Base-by-base conservation (phyloP, 2,888 invertebrate species). In the Melangyna quadrimaculata region DNA sequence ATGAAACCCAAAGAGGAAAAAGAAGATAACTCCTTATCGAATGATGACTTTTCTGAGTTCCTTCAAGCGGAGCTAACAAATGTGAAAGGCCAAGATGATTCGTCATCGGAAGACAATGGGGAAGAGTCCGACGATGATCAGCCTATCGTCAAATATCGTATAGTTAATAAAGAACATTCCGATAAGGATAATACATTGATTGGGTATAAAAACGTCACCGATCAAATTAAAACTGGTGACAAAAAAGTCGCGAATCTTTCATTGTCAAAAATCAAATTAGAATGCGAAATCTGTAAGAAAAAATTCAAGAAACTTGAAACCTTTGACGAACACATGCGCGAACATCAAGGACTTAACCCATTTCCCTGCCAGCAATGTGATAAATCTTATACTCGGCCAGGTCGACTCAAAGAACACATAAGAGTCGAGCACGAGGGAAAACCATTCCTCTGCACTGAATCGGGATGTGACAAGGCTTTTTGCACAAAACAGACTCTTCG, bases 271-370 rank as follows among this genome's bases (percentile, higher is more conserved):
- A 89, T 89, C n/a, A 89, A 89, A 35, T 90, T 91, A 53, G 89
- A 91, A 57, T 91, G 91, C 63, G 90, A 91, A 51, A 90, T 91
- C 57, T 91, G 91, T 53, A 90, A 91, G 22, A 90, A 91, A 78
- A 90, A 89, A 48, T 91, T 91, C 69, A 90, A 90, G 53, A 91
- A 91, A 75, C 88, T 88, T 7, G 89, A 89, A 32, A 89, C 90
- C 45, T 90, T 91, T 40, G 89, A 90, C 72, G 90, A 90, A 65
- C 91, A 91, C 45, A 91, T 91, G 91, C 90, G 90, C 29, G 89
- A 89, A 43, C 91, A 91, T 87, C 89, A 91, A 77, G 91, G 91
- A 81, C 88, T 90, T 35, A 80, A 90, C 69, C 90, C 91, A 19
- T 90, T 90, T 80, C 90, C 91, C 77, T 91, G 91, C 70, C 88